Evolutionary conservation across 2,888 invertebrate species (phyloP).

Genomic region (Hetaerina titia): DNA sequence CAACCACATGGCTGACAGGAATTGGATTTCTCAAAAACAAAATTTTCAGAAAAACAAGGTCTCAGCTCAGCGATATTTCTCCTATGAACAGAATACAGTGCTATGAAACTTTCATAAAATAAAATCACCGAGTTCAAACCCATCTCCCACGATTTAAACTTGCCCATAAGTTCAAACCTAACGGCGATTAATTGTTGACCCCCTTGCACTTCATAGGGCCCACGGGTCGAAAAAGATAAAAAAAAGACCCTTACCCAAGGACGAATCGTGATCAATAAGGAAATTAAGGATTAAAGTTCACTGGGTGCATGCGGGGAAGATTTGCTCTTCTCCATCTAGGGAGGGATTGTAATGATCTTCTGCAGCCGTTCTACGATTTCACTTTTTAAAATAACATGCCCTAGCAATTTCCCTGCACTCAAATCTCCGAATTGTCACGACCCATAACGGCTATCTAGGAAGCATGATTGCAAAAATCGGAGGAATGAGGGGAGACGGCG

Average conservation of each 20-base stretch:
- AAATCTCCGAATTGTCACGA: not conserved
- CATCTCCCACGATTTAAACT: not conserved
- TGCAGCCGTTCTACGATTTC: not conserved
- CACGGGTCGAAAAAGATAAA: not conserved
- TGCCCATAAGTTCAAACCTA: not conserved
- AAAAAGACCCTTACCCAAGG: slow-evolving; percentile 10
- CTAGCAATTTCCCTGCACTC: not conserved
- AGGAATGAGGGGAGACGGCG: not conserved
- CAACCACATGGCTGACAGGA: too few species aligned
- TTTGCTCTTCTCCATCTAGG: not conserved
- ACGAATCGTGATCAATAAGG: slow-evolving; percentile 15
- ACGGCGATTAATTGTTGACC: slow-evolving; percentile 27
- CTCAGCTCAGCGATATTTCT: not conserved
- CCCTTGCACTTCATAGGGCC: not conserved
- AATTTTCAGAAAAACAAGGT: not conserved
- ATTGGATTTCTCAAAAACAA: not conserved
- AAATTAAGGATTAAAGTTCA: not conserved
- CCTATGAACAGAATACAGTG: not conserved
- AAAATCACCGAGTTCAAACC: not conserved
- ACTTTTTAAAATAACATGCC: not conserved
- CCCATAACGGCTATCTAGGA: not conserved
- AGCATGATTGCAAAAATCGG: not conserved
- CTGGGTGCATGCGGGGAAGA: not conserved
- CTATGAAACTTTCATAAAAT: not conserved
- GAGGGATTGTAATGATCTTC: not conserved